Evolutionary conservation across 2,113 vertebrate species (phyloP), one percentile per base, ranked within the genome.

Genomic region (Lepisosteus oculatus): DNA sequence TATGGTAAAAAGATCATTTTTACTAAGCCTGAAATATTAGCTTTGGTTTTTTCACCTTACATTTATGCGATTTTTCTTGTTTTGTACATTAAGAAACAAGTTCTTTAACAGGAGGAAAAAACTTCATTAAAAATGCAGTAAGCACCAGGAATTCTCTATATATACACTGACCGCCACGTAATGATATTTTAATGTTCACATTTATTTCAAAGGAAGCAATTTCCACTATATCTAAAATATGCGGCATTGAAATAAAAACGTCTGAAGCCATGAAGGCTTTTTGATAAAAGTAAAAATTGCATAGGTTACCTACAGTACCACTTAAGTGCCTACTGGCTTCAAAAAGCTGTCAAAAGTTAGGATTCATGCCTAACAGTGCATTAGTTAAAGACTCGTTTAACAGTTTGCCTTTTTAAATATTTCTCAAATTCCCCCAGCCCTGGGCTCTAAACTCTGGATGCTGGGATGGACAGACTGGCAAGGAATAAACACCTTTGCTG

Each of bases 21-120:
- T 29, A 51, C 5, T 9, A 51, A 51, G 47, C 47, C 9, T 51
- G 9, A 51, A 51, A 51, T 51, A 51, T 5, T 51, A 6, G 5
- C 47, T 51, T 51, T 51, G 47, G 47, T 51, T 9, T 51, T 9
- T 51, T 51, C 5, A 51, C 5, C 47, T 9, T 9, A 51, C 5
- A 51, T 9, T 51, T 51, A 51, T 1, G 47, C 9, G 47, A 51
- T 6, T 1, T 1, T 51, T 1, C 47, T 51, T 29, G 29, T 29
- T 51, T 51, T 51, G 5, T 51, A 51, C 5, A 9, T 5, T 44
- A 66, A 14, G 64, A 66, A 8, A 74, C 57, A 41, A 44, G 67
- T 77, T 47, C 63, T 67, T 17, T 55, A 68, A 79, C 55, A 71
- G 43, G 77, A 67, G 57, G 77, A 66, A 47, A 43, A 13, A 43